Evolutionary conservation across 2,113 vertebrate genomes (phyloP).

Genomic region (Leptobrachium ailaonicum): DNA sequence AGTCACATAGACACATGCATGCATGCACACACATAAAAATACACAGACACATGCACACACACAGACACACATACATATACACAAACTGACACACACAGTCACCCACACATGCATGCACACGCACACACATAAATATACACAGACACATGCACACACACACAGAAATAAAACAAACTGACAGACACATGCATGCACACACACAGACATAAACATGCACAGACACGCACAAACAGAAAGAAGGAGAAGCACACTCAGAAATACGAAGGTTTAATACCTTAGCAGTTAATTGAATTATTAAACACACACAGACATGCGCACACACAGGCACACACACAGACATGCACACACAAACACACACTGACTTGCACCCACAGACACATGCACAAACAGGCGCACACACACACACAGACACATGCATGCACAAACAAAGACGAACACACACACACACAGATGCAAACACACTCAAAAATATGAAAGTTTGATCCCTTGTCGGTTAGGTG

Average conservation of each 20-base stretch:
- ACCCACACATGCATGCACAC: neutral
- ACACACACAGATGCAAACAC: no score
- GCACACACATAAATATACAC: neutral
- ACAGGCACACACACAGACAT: no score
- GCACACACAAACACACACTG: no score
- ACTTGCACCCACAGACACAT: no score
- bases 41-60: neutral
- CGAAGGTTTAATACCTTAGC: no score
- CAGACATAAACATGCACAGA: neutral
- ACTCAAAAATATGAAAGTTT: no score
- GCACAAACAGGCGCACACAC: no score
- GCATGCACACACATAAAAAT: neutral
- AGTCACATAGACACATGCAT: neutral
- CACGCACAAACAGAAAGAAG: neutral
- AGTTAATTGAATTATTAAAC: no score
- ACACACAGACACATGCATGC: no score
- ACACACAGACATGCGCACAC: no score
- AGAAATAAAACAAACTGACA: neutral
- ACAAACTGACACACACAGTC: neutral
- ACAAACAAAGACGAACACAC: no score
- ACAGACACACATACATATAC: neutral
- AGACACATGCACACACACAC: neutral
- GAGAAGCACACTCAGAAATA: neutral
- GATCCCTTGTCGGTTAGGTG: no score
- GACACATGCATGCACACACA: neutral